Base-by-base conservation (phyloP, 2,888 invertebrate genomes). In the Kryphioiulus occultus region DNA sequence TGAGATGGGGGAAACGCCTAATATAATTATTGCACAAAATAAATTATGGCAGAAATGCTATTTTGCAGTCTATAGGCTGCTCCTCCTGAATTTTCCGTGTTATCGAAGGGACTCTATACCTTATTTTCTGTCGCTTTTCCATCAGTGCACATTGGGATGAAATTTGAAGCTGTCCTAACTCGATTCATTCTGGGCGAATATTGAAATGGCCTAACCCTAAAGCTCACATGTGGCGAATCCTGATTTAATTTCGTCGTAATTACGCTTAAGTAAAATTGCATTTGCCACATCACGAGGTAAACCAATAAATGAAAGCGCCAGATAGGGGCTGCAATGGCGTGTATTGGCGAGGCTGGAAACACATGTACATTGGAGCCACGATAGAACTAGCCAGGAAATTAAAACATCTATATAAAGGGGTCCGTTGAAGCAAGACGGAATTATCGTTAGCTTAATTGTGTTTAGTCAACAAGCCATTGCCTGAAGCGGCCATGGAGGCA, bases 231-330 rank as follows among this genome's bases (percentile, higher is more conserved):
- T 78, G 78, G 78, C 78, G 78, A 78, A 78, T 78, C 30, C 30
- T 78, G 78, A 78, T 78, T 78, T 78, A 78, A 78, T 78, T 78
- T 78, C 78, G 78, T 78, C 30, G 78, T 78, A 78, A 78, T 78
- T 78, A 78, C 78, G 78, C 78, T 78, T 78, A 78, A 78, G 78
- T 78, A 78, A 78, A 78, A 78, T 78, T 78, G 78, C 78, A 78
- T 78, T 78, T 78, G 78, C 78, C 78, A 78, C 78, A 78, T 78
- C 78, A 78, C 30, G 78, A 78, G 78, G 78, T 78, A 78, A 78
- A 78, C 78, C 78, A 78, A 78, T 78, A 78, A 78, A 78, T 32
- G 78, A 78, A 30, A 26, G 59, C 59, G n/a, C 22, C 22, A 35
- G 35, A 35, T 35, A 35, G 59, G 19, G 22, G n/a, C 3, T 53